Conservation (phyloP, 53 echinoderm and acorn worm species). For the Echinometra lucunter region DNA sequence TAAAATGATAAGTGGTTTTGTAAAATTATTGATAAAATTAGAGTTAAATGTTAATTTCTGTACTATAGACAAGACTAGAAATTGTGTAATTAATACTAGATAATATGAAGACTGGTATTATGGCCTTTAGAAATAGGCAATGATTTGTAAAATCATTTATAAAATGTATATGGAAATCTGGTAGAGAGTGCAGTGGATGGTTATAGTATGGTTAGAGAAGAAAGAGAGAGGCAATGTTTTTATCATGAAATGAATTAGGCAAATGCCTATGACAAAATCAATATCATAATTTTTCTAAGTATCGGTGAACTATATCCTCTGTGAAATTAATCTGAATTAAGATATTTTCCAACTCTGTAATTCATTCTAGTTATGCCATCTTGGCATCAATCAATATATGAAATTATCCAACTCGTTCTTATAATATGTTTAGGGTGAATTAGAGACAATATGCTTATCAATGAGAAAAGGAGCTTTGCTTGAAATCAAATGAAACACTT, state of each 20-base stretch:
- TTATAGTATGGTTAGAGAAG: too few species aligned
- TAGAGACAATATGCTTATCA: neutral
- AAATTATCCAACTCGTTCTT: neutral
- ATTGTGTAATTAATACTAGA: too few species aligned
- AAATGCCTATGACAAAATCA: too few species aligned
- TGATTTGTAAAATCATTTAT: neutral
- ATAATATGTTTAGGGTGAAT: neutral
- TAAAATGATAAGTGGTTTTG: too few species aligned
- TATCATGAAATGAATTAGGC: neutral
- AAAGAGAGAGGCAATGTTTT: neutral
- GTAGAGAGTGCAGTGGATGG: too few species aligned
- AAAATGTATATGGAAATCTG: neutral
- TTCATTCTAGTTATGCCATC: neutral
- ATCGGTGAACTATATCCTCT: neutral
- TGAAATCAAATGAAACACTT: neutral
- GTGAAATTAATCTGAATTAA: neutral
- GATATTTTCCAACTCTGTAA: neutral
- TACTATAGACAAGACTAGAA: too few species aligned
- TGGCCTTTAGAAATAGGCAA: neutral
- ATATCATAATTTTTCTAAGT: neutral
- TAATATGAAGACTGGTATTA: too few species aligned
- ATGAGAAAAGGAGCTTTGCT: neutral
- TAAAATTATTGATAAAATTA: too few species aligned
- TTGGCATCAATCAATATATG: neutral
- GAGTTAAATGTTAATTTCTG: too few species aligned